Evolutionary conservation across 2,888 invertebrate genomes (phyloP), one percentile per base, ranked within the genome.

Genomic region (Acleris holmiana): DNA sequence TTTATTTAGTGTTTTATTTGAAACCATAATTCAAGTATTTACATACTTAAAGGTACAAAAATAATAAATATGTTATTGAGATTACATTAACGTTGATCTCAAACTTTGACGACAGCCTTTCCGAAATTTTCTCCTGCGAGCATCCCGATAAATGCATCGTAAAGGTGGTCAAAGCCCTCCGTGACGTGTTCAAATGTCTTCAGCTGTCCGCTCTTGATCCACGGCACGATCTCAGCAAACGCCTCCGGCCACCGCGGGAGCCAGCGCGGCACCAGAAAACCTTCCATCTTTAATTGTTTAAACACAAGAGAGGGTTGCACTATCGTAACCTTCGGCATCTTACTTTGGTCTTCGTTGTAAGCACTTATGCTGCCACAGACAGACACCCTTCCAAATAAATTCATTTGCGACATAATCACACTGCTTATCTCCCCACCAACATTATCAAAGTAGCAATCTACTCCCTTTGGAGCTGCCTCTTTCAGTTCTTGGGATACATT

Each of bases 361-460:
- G 87, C 74, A 44, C 94, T 94, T 68, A 95, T 95, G 18, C 93
- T 88, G 5, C 95, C 95, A 75, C 95, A 95, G 0, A 94, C 91
- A 2, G 95, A 83, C 21, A 95, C 88, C 58, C 95, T 86, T 0
- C 95, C 95, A 66, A 79, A 86, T 7, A 60, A 50, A 67, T 94
- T 95, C 95, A 95, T 95, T 70, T 94, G 93, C 44, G 83, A 83
- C 0, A 95, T 86, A 2, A 95, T 93, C 0, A 80, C 81, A 56
- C 92, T 93, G 57, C 94, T 94, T 19, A 95, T 89, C 67, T 94
- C 94, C 4, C 95, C 95, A 18, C 95, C 95, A 7, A 95, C 96
- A 80, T 96, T 96, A 77, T 96, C 96, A 77, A 96, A 96, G 77
- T 95, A 96, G 76, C 95, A 95, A 76, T 96, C 96, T 0, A 96